Conservation (phyloP, 2,113 vertebrate genomes). For the Nibea coibor region DNA sequence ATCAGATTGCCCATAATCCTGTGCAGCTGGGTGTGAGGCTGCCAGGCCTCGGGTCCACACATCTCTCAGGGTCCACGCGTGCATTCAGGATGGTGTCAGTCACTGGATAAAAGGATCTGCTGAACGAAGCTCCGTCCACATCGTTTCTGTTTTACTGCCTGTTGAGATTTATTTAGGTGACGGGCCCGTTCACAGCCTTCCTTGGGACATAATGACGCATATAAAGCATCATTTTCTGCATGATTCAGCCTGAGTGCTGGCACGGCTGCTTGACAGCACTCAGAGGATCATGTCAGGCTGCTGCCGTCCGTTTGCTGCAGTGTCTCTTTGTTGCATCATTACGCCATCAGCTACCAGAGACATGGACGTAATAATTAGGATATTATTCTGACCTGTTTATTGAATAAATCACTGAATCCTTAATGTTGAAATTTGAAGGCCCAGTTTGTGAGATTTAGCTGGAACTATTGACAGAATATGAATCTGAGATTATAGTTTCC, state of each 20-base stretch:
- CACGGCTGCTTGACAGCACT: not conserved
- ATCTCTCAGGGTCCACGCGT: slow-evolving; percentile 3
- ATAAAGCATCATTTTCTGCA: slow-evolving; percentile 30
- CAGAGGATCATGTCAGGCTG: slow-evolving; percentile 12
- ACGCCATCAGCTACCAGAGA: not conserved
- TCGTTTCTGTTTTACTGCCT: slow-evolving; percentile 22
- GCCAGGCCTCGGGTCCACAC: not conserved
- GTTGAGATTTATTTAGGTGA: slow-evolving; percentile 24
- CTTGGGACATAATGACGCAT: slow-evolving; percentile 36
- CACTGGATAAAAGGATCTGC: not conserved
- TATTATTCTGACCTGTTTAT: not conserved
- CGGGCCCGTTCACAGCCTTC: slow-evolving; percentile 32
- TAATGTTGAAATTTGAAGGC: not conserved
- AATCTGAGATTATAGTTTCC: too few relatives aligned
- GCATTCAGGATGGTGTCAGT: not conserved
- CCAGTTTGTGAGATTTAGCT: too few relatives aligned
- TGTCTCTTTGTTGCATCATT: slow-evolving; percentile 8
- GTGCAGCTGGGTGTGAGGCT: not conserved
- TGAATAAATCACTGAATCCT: not conserved
- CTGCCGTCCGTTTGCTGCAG: slow-evolving; percentile 3
- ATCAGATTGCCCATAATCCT: not conserved
- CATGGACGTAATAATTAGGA: not conserved
- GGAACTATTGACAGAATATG: too few relatives aligned
- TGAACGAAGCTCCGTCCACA: not conserved
- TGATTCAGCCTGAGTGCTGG: slow-evolving; percentile 37